phyloP scores from a whole-genome alignment of 2,888 invertebrate genomes.

The Diarsia dahlii region DNA sequence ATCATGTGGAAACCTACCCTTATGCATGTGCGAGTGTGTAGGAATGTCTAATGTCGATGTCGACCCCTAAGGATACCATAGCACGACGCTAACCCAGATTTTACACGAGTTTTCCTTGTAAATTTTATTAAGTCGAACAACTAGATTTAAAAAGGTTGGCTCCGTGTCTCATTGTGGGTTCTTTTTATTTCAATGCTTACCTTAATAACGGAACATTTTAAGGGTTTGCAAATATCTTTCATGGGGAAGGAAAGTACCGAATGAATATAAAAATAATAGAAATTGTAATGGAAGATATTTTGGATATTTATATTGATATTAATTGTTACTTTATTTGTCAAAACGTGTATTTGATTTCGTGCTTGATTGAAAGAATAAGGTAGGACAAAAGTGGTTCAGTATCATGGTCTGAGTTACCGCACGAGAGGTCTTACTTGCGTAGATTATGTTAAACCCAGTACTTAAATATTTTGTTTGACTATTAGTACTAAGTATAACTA shows the following conservation, averaged over 20 bases:
- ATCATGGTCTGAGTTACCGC: too few relatives aligned
- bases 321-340: neutral
- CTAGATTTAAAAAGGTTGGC: conserved; percentile 48
- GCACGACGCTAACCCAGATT: conserved; percentile 18
- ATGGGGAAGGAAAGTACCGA: neutral
- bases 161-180: neutral
- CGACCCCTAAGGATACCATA: conserved; percentile 40
- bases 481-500: neutral
- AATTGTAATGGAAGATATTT: neutral
- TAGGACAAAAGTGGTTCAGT: too few relatives aligned
- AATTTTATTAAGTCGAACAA: conserved; percentile 53
- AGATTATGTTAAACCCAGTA: too few relatives aligned
- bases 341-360: too few relatives aligned
- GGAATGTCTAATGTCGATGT: conserved; percentile 39
- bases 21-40: conserved; percentile 14
- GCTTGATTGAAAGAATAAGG: too few relatives aligned
- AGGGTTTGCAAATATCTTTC: neutral
- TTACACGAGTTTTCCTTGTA: conserved; percentile 44
- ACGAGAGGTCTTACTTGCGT: too few relatives aligned
- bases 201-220: conserved; percentile 6
- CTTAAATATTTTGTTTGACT: too few relatives aligned
- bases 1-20: neutral
- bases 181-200: conserved; percentile 42
- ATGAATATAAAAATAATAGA: conserved; percentile 7
- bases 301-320: neutral